phyloP scores from a whole-genome alignment of 2,888 invertebrate species.

The Sesamia inferens region DNA sequence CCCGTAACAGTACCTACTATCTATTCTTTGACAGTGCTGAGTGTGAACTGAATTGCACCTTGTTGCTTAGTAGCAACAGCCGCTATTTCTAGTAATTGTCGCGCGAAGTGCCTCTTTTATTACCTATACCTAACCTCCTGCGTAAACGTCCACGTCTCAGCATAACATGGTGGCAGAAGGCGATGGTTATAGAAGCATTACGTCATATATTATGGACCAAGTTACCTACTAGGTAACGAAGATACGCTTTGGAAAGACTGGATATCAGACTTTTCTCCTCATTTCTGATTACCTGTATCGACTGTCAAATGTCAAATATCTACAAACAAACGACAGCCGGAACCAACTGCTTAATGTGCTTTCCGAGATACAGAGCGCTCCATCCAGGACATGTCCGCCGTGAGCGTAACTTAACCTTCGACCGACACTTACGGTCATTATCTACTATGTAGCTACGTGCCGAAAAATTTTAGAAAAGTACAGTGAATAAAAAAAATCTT shows the following conservation, averaged over 20 bases:
- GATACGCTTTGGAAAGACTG: not conserved
- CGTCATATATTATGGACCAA: not conserved
- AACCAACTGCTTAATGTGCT: not conserved
- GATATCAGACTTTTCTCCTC: not conserved
- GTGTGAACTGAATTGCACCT: too few species aligned
- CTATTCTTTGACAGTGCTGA: too few species aligned
- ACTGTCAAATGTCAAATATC: not conserved
- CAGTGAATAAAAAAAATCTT: slow-evolving; percentile 54
- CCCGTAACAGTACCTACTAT: too few species aligned
- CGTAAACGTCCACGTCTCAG: not conserved
- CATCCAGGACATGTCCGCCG: not conserved
- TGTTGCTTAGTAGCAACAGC: too few species aligned
- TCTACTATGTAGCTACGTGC: not conserved
- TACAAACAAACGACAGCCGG: not conserved
- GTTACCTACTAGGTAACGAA: not conserved
- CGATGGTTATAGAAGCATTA: not conserved
- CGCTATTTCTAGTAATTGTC: too few species aligned
- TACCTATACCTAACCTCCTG: not conserved
- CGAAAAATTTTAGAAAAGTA: not conserved
- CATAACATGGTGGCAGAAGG: not conserved
- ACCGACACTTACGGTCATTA: not conserved
- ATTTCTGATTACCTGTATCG: not conserved
- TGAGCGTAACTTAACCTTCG: not conserved
- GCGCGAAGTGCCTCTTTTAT: too few species aligned
- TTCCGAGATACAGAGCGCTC: not conserved